Evolutionary conservation across 2,888 invertebrate species (phyloP), one percentile per base, ranked within the genome.

Genomic region (Cryptops parisi): DNA sequence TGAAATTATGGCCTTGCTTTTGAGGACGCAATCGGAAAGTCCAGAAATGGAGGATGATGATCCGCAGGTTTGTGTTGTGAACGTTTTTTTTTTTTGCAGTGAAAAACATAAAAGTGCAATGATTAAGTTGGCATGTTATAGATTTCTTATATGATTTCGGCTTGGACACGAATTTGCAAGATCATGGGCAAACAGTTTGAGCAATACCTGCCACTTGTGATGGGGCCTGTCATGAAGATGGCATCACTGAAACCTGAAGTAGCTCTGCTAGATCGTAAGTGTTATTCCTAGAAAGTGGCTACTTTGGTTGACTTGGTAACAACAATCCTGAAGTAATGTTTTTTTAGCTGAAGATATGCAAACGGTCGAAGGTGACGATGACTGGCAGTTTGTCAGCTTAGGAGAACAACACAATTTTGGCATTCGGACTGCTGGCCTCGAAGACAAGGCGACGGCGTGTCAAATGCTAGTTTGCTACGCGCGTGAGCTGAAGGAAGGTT

Each of bases 131-230:
- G 1, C 17, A 33, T 33, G 9, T 12, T 12, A 6, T 62, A 73
- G 70, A 86, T 94, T 23, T 90, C 91, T 12, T 98, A 94, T 72
- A 81, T 98, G 69, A 97, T 99, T 61, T 91, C 94, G 0, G 96
- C 97, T 1, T 99, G 98, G 98, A 93, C 97, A 0, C 79, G 98
- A 60, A 94, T 98, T 71, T 99, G 98, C 73, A 93, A 93, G 71
- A 86, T 94, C 63, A 76, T 94, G 69, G 82, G 81, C 77, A 66
- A 66, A 66, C 81, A 84, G 62, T 94, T 94, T 65, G 84, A 87
- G 60, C 87, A 87, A 63, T 94, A 91, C 68, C 74, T 94, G 54
- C 91, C 91, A 0, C 75, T 89, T 70, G 93, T 94, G n/a, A 94
- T 94, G 88, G 85, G 84, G 24, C 88, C 91, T 0, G 91, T 94